phyloP scores from a whole-genome alignment of 2,888 invertebrate species.

The Luperina nickerlii region DNA sequence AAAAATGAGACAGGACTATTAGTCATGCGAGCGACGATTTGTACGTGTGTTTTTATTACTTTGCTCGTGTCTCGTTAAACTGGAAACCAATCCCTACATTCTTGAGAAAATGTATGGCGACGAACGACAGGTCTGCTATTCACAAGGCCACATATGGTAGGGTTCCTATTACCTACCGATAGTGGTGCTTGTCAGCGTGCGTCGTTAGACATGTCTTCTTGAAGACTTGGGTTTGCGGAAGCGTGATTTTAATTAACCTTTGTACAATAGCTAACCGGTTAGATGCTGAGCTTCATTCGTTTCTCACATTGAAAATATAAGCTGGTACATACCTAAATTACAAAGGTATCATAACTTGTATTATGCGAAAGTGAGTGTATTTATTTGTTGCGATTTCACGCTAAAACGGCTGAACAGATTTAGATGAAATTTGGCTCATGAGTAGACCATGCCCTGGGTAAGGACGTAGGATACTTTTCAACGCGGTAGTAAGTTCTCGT shows the following conservation, averaged over 20 bases:
- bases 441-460: neutral
- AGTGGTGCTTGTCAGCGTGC: too few relatives aligned
- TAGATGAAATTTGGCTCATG: neutral
- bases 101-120: conserved; percentile 12
- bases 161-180: neutral
- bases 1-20: too few relatives aligned
- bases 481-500: neutral
- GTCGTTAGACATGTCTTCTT: neutral
- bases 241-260: conserved; percentile 10
- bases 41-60: neutral
- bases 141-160: conserved; percentile 20
- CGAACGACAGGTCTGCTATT: neutral
- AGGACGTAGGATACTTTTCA: neutral
- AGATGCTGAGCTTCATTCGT: neutral
- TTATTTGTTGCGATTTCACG: neutral
- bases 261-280: neutral
- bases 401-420: neutral
- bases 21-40: too few relatives aligned
- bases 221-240: neutral
- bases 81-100: conserved; percentile 23
- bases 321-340: neutral
- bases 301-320: neutral
- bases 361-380: neutral
- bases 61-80: neutral
- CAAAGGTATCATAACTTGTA: neutral